These are phyloP conservation scores for Pseudotriccus pelzelni DNA, from an alignment of 2,797 vertebrate genomes.

Conservation along the genomic window DNA sequence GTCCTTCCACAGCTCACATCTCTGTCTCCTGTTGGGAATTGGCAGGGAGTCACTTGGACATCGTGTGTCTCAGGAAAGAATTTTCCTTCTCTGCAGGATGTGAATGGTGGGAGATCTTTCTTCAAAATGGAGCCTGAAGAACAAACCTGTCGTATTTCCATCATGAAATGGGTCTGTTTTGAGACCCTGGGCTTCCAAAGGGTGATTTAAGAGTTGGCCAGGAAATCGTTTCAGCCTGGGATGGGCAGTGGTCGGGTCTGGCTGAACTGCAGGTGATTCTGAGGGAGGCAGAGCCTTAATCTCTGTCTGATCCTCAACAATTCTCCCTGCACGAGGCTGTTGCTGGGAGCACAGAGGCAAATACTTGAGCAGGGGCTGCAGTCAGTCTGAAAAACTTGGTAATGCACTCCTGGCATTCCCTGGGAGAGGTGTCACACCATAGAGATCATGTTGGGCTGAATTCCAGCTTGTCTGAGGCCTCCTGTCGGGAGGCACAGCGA, in stretches of 20 bases:
- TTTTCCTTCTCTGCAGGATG: neutral
- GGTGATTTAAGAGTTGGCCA: neutral
- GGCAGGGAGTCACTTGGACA: neutral
- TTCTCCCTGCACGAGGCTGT: neutral
- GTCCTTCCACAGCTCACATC: neutral
- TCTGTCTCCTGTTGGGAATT: neutral
- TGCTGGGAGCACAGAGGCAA: neutral
- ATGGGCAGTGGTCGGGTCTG: neutral
- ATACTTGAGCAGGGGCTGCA: neutral
- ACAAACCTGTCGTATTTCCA: neutral
- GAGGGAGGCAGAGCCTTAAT: neutral
- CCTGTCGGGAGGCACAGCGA: neutral
- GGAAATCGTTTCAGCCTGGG: neutral
- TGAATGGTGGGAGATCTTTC: neutral
- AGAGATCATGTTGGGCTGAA: neutral
- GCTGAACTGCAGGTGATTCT: neutral
- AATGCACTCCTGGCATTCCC: neutral
- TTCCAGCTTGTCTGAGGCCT: neutral
- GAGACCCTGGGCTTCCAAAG: neutral
- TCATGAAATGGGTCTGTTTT: neutral
- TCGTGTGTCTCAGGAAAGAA: neutral
- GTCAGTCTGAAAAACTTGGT: fast-evolving
- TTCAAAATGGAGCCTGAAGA: neutral
- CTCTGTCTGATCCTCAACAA: neutral
- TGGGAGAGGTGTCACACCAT: neutral